Evolutionary conservation across 2,113 vertebrate species (phyloP), one percentile per base, ranked within the genome.

Genomic region (Amia ocellicauda): DNA sequence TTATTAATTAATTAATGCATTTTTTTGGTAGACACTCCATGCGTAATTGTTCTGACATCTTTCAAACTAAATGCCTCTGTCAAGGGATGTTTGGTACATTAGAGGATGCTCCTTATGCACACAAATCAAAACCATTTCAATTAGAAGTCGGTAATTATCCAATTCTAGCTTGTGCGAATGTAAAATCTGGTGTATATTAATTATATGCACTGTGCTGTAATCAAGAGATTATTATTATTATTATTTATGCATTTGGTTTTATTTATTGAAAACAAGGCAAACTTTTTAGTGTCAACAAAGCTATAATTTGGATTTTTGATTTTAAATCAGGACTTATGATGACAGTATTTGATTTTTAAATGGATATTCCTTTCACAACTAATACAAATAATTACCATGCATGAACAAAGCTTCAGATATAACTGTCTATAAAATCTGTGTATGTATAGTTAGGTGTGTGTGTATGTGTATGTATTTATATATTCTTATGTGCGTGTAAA

Each of bases 1-100:
- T 83, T 82, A 83, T 84, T 77, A 78, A 83, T 85, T 78, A 67
- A 78, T 76, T 79, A 67, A 72, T 72, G 73, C 72, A 72, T 71
- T 63, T n/a, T 14, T 57, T 72, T 70, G 74, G 74, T 22, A 49
- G 75, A 72, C 72, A 51, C 80, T 69, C 62, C 54, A 57, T 62
- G 80, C 71, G 82, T 82, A 83, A 81, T 83, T 64, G 75, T 78
- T 70, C 72, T 70, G 73, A 60, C 75, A 76, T 86, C 82, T 86
- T 83, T 83, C 78, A 83, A n/a, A 73, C 80, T 79, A 78, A 85
- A 84, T 79, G 75, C 73, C 78, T 85, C 85, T 81, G 78, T 80
- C 76, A 78, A 75, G 77, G 78, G 74, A 80, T 77, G 64, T 58
- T 85, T 80, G 58, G 66, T 68, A 72, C 77, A 75, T 79, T 73